phyloP scores from a whole-genome alignment of 2,113 vertebrate species.

The Argyrosomus japonicus region DNA sequence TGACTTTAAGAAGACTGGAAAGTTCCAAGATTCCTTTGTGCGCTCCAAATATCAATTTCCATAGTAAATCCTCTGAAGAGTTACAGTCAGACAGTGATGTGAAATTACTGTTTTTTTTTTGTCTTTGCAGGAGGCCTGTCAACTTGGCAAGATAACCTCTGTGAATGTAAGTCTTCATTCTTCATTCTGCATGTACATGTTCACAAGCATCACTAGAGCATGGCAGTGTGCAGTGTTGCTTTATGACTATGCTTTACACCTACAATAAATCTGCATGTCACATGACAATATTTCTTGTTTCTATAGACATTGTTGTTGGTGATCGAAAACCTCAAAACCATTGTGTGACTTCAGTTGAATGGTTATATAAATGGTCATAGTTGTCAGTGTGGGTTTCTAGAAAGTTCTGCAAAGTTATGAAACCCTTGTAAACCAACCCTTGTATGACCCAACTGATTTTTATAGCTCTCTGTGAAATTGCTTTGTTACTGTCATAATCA shows the following conservation, averaged over 20 bases:
- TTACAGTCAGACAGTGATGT: constrained; percentile 33
- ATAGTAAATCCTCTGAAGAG: constrained; percentile 46
- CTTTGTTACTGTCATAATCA: background rate
- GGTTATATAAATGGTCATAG: too few relatives aligned
- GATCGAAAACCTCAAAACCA: background rate
- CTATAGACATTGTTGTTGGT: background rate
- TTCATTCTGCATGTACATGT: constrained; percentile 23
- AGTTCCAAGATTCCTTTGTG: constrained; percentile 50
- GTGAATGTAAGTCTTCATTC: constrained; percentile 76
- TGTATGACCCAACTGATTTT: background rate
- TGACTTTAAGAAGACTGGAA: constrained; percentile 53
- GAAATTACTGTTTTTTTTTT: constrained; percentile 55
- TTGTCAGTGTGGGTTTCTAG: background rate
- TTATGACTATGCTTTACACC: background rate
- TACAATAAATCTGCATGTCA: background rate
- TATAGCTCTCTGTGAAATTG: background rate
- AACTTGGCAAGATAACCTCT: constrained; percentile 78
- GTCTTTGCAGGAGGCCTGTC: constrained; percentile 81
- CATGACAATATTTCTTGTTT: background rate
- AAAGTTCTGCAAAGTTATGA: background rate
- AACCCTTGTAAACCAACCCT: background rate
- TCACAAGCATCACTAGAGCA: background rate
- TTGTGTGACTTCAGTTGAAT: background rate
- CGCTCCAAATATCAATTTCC: constrained; percentile 40
- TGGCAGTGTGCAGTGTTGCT: background rate